Evolutionary conservation across 2,888 invertebrate genomes (phyloP).

Genomic region (Antheraea yamamai): DNA sequence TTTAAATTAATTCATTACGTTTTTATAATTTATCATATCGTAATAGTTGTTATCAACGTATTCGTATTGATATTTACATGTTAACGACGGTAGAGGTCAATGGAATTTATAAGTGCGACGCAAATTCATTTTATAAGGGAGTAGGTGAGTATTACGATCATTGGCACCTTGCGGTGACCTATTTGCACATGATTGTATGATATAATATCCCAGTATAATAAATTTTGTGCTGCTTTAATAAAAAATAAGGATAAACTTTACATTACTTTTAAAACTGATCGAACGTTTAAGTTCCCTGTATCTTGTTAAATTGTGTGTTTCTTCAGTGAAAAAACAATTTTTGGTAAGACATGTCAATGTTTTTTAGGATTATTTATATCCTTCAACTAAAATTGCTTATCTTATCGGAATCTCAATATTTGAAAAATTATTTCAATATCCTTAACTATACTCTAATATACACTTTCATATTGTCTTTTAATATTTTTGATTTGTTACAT

Average conservation of each 20-base stretch:
- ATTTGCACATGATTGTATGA: slow-evolving; percentile 47
- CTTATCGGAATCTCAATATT: background rate
- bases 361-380: too few species aligned
- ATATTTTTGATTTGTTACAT: too few species aligned
- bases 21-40: background rate
- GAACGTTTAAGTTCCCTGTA: too few species aligned
- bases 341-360: too few species aligned
- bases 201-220: background rate
- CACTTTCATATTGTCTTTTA: too few species aligned
- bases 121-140: slow-evolving; percentile 55
- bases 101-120: slow-evolving; percentile 56
- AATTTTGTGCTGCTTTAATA: background rate
- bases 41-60: background rate
- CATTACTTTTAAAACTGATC: background rate
- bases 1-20: background rate
- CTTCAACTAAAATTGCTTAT: too few species aligned
- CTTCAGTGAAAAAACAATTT: background rate
- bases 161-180: slow-evolving; percentile 76
- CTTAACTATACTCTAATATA: background rate
- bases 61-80: slow-evolving; percentile 2
- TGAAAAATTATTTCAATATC: background rate
- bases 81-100: background rate
- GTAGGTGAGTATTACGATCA: slow-evolving; percentile 74
- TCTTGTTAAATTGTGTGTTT: too few species aligned
- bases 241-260: background rate